Conservation (phyloP, 1,140 invertebrate species). For the Drosophila pallidifrons region DNA sequence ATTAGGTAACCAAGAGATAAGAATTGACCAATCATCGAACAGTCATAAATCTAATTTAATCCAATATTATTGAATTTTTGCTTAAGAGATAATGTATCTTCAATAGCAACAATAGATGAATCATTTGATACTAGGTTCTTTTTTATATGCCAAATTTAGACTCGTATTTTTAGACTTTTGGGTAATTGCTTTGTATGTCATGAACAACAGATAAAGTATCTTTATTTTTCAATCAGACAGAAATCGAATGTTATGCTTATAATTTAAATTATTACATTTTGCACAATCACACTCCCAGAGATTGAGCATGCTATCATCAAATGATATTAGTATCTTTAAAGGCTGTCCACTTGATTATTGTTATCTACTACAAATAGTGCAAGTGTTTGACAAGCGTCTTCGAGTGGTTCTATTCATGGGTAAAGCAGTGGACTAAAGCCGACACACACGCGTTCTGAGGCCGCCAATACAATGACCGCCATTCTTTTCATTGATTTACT, state of each 20-base stretch:
- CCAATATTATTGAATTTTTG: background rate
- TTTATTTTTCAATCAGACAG: background rate
- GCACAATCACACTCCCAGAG: background rate
- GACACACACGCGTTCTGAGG: background rate
- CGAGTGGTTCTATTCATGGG: background rate
- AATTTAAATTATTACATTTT: background rate
- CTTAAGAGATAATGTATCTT: background rate
- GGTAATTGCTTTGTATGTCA: background rate
- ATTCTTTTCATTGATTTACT: conserved; percentile 4
- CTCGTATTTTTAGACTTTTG: background rate
- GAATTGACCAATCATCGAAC: too few species aligned
- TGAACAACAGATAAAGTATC: conserved; percentile 14
- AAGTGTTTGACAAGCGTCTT: conserved; percentile 2
- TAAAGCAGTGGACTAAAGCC: background rate
- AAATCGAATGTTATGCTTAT: background rate
- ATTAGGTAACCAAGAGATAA: too few species aligned
- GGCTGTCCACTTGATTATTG: background rate
- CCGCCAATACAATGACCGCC: conserved; percentile 1
- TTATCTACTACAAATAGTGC: conserved; percentile 5
- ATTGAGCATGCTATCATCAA: conserved; percentile 14
- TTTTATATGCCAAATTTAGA: background rate
- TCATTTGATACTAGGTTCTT: too few species aligned
- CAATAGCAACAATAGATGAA: background rate
- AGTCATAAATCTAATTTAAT: too few species aligned
- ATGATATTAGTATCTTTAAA: conserved; percentile 8